Evolutionary conservation across 2,113 vertebrate genomes (phyloP), one percentile per base, ranked within the genome.

Genomic region (Pseudonaja textilis): DNA sequence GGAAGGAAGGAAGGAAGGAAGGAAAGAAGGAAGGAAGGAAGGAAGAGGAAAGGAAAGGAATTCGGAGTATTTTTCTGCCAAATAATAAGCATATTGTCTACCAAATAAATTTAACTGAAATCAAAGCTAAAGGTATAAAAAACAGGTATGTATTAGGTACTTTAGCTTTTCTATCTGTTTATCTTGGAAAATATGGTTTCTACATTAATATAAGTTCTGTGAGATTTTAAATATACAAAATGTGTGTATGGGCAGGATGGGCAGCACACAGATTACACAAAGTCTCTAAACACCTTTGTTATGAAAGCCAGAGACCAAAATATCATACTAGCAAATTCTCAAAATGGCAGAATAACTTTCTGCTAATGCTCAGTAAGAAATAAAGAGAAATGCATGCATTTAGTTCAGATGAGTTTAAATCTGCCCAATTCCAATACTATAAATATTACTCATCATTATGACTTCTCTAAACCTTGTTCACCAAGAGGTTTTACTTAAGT

Each of bases 1-100:
- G 20, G 20, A 9, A 47, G 14, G 18, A 5, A 59, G 23, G 5
- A 2, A 50, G 59, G 3, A 29, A n/a, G 26, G 61, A 23, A 5
- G 45, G 29, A 90, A 92, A 94, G 92, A 92, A 18, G 0, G 29
- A 94, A 94, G 6, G 5, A 47, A 50, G 88, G 56, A 87, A 57
- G 6, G 56, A 93, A 87, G 94, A 93, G 6, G 5, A 50, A 90
- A 59, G 8, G 56, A 94, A 86, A 91, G 88, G 1, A 64, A 29
- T 29, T 69, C 29, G 95, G 9, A 5, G 10, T 69, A 85, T 22
- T 6, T 55, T 22, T 56, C 54, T 57, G 16, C 18, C 69, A 34
- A 81, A 39, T 81, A 81, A 81, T 39, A 39, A 81, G 18, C 34
- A 39, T 81, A 81, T 81, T 81, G 6, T 81, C n/a, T 39, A 81